These are phyloP conservation scores for Aethes cnicana DNA, from an alignment of 2,888 invertebrate genomes.

Conservation along the genomic window DNA sequence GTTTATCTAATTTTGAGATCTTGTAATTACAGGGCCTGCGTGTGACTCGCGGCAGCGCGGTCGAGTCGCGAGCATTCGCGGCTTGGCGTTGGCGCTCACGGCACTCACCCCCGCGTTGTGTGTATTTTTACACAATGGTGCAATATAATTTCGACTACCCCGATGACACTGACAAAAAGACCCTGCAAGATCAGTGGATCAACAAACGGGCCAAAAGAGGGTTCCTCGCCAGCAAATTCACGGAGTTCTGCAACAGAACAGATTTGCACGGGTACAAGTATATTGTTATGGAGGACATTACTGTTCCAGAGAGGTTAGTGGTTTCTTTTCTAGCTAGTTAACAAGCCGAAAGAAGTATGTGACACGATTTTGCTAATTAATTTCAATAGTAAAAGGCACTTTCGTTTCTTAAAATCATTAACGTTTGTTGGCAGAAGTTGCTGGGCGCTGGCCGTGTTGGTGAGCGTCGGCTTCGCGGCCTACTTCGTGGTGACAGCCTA, in stretches of 20 bases:
- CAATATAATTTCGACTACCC: slow-evolving; percentile 30
- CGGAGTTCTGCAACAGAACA: slow-evolving; percentile 85
- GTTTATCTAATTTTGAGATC: slow-evolving; percentile 47
- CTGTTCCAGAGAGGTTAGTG: slow-evolving; percentile 80
- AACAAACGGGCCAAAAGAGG: slow-evolving; percentile 40
- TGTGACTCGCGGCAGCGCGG: slow-evolving; percentile 39
- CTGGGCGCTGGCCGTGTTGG: slow-evolving; percentile 82
- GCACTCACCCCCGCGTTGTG: not conserved
- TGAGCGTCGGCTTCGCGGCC: slow-evolving; percentile 78
- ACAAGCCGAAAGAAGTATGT: too few species aligned
- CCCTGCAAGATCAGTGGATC: slow-evolving; percentile 21
- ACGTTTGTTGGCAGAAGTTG: slow-evolving; percentile 60
- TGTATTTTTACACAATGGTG: slow-evolving; percentile 31
- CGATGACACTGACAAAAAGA: slow-evolving; percentile 31
- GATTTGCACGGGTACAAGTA: slow-evolving; percentile 88
- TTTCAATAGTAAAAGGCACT: too few species aligned
- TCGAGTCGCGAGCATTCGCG: slow-evolving; percentile 43
- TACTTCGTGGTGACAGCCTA: slow-evolving; percentile 83
- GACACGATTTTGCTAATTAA: too few species aligned
- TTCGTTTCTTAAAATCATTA: too few species aligned
- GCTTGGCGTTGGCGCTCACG: slow-evolving; percentile 23
- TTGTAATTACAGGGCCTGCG: slow-evolving; percentile 54
- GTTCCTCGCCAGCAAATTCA: slow-evolving; percentile 50
- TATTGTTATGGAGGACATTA: slow-evolving; percentile 83
- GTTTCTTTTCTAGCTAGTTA: too few species aligned